Evolutionary conservation across 2,888 invertebrate species (phyloP), one percentile per base, ranked within the genome.

Genomic region (Mantis religiosa): DNA sequence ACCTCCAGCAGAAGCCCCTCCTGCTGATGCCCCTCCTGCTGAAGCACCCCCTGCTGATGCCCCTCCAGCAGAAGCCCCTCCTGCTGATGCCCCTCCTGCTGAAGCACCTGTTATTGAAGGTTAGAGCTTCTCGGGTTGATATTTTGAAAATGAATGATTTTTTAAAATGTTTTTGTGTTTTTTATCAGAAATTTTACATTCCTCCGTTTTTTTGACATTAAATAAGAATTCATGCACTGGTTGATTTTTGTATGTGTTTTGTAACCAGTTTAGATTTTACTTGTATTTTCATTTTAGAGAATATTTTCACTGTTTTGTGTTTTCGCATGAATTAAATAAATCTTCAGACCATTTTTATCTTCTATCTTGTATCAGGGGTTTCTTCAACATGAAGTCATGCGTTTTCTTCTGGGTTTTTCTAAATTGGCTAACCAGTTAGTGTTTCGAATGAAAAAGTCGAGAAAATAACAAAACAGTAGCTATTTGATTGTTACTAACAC

Each of bases 21-120:
- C 84, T 28, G 15, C 91, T 82, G 90, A 90, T 14, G 89, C 90
- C 15, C 85, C 89, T 28, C 85, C 90, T 82, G 88, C 90, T 47
- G 89, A 89, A 9, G 88, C 89, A 20, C 84, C 89, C 25, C 86
- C 90, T 4, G 89, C 91, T 83, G 91, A 90, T 88, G 91, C 71
- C 88, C 90, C 92, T 20, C 91, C 92, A 82, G 91, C 91, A 88
- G 91, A 92, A 90, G 89, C 91, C 25, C 89, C 91, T n/a, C 89
- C 91, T 28, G 90, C 90, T 27, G 91, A 89, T 88, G 91, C 91
- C 12, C 91, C 91, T 83, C n/a, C 91, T 28, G 90, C 90, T 27
- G 91, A 89, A 88, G 91, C 91, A 12, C 91, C 91, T 83, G 90
- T 90, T 84, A 83, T 82, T 85, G 88, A 87, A 89, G 89, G 82